Evolutionary conservation across 1,140 invertebrate genomes (phyloP).

Genomic region (Dendroctonus ponderosae): DNA sequence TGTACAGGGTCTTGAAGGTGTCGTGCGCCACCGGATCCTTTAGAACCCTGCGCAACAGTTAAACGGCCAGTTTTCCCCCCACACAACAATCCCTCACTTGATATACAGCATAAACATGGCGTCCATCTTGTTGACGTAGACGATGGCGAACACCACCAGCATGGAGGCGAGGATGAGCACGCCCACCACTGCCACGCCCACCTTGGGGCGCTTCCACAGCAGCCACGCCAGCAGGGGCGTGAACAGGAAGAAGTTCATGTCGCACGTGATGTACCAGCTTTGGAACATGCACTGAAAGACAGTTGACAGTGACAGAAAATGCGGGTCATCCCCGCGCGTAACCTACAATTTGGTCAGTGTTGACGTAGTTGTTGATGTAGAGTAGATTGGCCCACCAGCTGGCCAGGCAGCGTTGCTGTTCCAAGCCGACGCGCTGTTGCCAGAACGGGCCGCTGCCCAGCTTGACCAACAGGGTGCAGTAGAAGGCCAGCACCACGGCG

Average conservation of each 20-base stretch:
- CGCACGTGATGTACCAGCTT: slow-evolving; percentile 87
- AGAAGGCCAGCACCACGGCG: slow-evolving; percentile 65
- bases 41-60: slow-evolving; percentile 60
- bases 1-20: slow-evolving; percentile 64
- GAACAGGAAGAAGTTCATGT: slow-evolving; percentile 80
- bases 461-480: slow-evolving; percentile 67
- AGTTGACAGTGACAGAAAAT: slow-evolving; percentile 1
- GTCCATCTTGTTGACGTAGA: slow-evolving; percentile 59
- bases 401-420: slow-evolving; percentile 64
- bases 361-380: slow-evolving; percentile 81
- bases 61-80: no score
- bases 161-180: slow-evolving; percentile 58
- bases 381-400: slow-evolving; percentile 84
- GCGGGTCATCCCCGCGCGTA: no score
- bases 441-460: slow-evolving; percentile 68
- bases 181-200: slow-evolving; percentile 53
- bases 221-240: slow-evolving; percentile 72
- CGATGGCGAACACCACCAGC: slow-evolving; percentile 62
- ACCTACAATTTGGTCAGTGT: slow-evolving; percentile 63
- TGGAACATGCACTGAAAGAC: slow-evolving; percentile 79
- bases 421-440: slow-evolving; percentile 58
- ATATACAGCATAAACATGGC: slow-evolving; percentile 65
- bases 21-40: slow-evolving; percentile 60
- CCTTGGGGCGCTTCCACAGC: slow-evolving; percentile 63
- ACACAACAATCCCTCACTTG: slow-evolving; percentile 58